A percentile compares a stretch with the other conserved stretches of the same genome.
These are phyloP conservation scores for Bufo gargarizans DNA, from an alignment of 2,113 vertebrate genomes.

Conservation along the genomic window DNA sequence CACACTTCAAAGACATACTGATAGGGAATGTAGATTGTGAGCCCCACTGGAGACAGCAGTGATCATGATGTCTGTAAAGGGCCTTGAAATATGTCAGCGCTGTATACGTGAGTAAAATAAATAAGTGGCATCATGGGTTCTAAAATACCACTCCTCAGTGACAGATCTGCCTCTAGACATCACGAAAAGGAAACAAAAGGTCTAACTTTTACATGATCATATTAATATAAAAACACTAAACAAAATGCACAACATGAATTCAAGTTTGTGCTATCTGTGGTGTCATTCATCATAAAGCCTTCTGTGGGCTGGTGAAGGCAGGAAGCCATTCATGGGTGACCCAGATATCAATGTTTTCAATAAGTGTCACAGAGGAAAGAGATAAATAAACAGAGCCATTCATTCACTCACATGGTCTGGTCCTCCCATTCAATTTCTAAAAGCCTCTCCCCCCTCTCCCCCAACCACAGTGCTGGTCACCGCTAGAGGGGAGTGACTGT, in stretches of 20 bases:
- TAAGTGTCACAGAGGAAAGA: slow-evolving; percentile 22
- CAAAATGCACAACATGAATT: not conserved
- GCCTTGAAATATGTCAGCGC: too few species aligned
- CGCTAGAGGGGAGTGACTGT: slow-evolving; percentile 11
- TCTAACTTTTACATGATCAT: not conserved
- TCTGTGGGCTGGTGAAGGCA: slow-evolving; percentile 12
- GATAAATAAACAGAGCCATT: slow-evolving; percentile 33
- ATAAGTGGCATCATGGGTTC: too few species aligned
- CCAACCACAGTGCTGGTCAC: slow-evolving; percentile 5
- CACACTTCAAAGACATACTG: too few species aligned
- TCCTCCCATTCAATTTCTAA: slow-evolving; percentile 24
- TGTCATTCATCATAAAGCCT: slow-evolving; percentile 28
- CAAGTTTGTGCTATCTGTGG: not conserved
- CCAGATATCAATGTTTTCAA: slow-evolving; percentile 10
- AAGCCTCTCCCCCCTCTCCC: not conserved
- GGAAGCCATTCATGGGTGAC: slow-evolving; percentile 45
- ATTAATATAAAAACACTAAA: not conserved
- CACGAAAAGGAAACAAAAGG: not conserved
- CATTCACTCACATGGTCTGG: not conserved
- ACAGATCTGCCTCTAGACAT: too few species aligned
- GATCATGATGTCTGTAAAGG: too few species aligned
- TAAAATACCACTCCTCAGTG: too few species aligned
- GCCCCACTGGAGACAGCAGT: too few species aligned
- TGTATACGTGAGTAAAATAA: too few species aligned
- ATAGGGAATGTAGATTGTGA: too few species aligned